Conservation (phyloP, 1,140 invertebrate species). For the Scaptomyza pallida region DNA sequence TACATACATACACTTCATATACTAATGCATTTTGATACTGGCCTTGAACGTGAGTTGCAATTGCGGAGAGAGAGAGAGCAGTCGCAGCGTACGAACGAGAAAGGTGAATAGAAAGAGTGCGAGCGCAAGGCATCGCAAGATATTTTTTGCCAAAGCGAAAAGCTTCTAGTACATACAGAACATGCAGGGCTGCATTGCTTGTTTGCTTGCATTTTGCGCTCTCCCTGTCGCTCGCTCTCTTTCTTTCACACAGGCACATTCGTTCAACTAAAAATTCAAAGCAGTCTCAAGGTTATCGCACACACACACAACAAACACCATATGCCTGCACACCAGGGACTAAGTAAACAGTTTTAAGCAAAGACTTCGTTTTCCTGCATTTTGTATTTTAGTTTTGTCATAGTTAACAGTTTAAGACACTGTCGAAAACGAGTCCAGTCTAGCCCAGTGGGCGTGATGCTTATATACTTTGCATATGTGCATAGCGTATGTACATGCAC, state of each 20-base stretch:
- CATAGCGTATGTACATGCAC: constrained; percentile 5
- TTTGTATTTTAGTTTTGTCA: not conserved
- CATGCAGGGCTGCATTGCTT: constrained; percentile 21
- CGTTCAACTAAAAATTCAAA: constrained; percentile 68
- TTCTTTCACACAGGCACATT: not conserved
- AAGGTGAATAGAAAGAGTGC: constrained; percentile 5
- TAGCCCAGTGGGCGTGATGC: not conserved
- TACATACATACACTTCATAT: constrained; percentile 16
- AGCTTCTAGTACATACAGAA: constrained; percentile 44
- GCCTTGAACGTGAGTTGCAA: constrained; percentile 84
- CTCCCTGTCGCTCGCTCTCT: not conserved
- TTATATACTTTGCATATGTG: constrained; percentile 14
- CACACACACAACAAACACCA: constrained; percentile 24
- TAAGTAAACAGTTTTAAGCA: not conserved
- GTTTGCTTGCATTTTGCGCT: constrained; percentile 27
- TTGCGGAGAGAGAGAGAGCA: constrained; percentile 40
- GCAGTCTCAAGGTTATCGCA: constrained; percentile 68
- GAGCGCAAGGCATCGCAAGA: constrained; percentile 26
- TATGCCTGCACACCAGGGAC: not conserved
- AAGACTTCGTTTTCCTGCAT: not conserved
- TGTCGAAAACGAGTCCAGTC: not conserved
- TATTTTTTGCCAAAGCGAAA: constrained; percentile 56
- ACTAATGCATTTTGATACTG: constrained; percentile 62
- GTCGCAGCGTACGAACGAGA: constrained; percentile 23
- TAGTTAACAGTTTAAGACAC: not conserved